phyloP scores from a whole-genome alignment of 2,797 vertebrate genomes.

The Dendrocincla fuliginosa region DNA sequence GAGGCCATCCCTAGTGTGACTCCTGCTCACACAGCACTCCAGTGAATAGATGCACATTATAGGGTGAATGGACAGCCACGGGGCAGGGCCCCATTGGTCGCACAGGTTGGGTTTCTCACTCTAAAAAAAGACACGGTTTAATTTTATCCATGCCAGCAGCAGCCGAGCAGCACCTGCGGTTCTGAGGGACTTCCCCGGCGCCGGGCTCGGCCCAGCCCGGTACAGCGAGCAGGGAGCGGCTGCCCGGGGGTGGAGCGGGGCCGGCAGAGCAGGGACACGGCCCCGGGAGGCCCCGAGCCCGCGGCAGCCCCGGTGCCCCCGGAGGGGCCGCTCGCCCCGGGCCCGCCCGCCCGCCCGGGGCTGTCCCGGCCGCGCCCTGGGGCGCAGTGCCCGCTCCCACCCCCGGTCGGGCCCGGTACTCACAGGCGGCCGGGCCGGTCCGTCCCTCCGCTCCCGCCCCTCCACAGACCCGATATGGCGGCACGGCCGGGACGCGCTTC shows the following conservation, averaged over 20 bases:
- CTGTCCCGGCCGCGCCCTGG: neutral
- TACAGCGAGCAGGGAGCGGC: neutral
- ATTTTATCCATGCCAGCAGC: neutral
- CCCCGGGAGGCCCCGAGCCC: neutral
- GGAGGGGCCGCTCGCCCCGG: neutral
- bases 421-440: neutral
- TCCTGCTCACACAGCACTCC: rapidly evolving
- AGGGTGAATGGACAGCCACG: neutral
- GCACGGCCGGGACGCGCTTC: neutral
- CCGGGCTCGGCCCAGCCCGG: neutral
- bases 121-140: neutral
- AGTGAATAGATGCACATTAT: neutral
- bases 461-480: neutral
- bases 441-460: neutral
- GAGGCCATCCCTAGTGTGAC: rapidly evolving
- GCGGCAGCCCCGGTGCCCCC: neutral
- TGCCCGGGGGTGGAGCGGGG: neutral
- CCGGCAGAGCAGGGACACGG: neutral
- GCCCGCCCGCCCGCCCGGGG: neutral
- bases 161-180: neutral
- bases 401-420: neutral
- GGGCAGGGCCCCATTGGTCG: neutral
- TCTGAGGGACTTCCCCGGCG: neutral
- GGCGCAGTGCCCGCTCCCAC: neutral
- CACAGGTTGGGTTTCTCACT: neutral